These are phyloP conservation scores for Aptenodytes forsteri DNA, from an alignment of 2,113 vertebrate species.

Conservation along the genomic window DNA sequence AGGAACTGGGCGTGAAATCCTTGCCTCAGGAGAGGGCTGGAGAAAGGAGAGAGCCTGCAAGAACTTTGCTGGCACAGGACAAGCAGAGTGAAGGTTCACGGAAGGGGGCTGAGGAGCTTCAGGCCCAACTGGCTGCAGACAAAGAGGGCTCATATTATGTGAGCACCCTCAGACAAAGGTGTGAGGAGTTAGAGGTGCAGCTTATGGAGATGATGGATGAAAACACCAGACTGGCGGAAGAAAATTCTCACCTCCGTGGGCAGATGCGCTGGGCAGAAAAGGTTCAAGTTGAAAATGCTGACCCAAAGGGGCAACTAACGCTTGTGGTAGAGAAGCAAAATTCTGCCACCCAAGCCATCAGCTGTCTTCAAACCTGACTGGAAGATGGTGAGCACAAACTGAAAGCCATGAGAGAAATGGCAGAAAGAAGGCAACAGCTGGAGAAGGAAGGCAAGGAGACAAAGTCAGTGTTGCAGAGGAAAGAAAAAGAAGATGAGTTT, in stretches of 20 bases:
- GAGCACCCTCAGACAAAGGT: slow-evolving; percentile 71
- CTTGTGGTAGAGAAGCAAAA: slow-evolving; percentile 79
- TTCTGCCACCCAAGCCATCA: slow-evolving; percentile 78
- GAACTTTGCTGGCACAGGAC: slow-evolving; percentile 71
- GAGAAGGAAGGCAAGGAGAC: no score
- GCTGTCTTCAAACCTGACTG: slow-evolving; percentile 86
- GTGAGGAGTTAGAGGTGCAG: slow-evolving; percentile 79
- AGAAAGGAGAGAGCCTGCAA: background rate
- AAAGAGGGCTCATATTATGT: slow-evolving; percentile 60
- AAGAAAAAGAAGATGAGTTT: no score
- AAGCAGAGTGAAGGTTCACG: slow-evolving; percentile 80
- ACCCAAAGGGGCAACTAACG: slow-evolving; percentile 78
- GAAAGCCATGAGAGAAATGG: no score
- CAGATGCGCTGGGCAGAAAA: slow-evolving; percentile 74
- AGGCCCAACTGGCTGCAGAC: slow-evolving; percentile 62
- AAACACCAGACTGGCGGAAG: slow-evolving; percentile 79
- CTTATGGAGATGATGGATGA: slow-evolving; percentile 75
- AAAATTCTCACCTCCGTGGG: slow-evolving; percentile 80
- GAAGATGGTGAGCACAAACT: slow-evolving; percentile 80
- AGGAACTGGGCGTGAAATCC: background rate
- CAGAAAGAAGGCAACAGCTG: no score
- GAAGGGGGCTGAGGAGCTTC: slow-evolving; percentile 74
- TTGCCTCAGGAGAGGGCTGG: background rate
- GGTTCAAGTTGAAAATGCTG: slow-evolving; percentile 78
- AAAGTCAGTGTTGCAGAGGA: no score